Conservation (phyloP, 2,888 invertebrate genomes). For the Pantelozetes paolii region DNA sequence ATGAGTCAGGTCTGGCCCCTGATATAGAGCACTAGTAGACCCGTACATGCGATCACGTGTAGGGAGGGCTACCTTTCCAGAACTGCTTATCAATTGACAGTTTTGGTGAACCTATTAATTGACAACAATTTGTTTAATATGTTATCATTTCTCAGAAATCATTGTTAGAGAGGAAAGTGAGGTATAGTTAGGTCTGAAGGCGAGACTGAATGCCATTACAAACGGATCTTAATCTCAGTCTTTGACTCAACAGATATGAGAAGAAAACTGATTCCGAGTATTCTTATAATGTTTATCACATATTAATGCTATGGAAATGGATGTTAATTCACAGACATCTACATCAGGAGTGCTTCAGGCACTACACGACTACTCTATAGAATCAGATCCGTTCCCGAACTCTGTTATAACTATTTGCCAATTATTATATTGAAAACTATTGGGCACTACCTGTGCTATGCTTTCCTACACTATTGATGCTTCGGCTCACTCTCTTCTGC, state of each 20-base stretch:
- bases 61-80: not conserved
- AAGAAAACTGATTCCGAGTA: not conserved
- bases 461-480: not conserved
- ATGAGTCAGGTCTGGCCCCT: conserved; percentile 3
- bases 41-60: conserved; percentile 27
- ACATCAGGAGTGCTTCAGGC: not conserved
- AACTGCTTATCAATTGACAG: not conserved
- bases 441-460: not conserved
- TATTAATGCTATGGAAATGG: conserved; percentile 24
- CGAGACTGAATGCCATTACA: not conserved
- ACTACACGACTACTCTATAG: conserved; percentile 15
- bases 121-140: not conserved
- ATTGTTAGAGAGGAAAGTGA: not conserved
- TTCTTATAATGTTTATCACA: conserved; percentile 22
- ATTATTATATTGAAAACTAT: conserved; percentile 11
- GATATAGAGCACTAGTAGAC: conserved; percentile 28
- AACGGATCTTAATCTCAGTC: not conserved
- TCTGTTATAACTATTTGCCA: conserved; percentile 1
- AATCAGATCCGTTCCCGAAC: conserved; percentile 14
- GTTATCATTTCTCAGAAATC: not conserved
- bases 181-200: not conserved
- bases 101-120: conserved; percentile 15
- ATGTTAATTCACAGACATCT: conserved; percentile 30
- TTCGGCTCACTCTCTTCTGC: not conserved
- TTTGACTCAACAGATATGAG: not conserved